Evolutionary conservation across 2,888 invertebrate genomes (phyloP).

Genomic region (Drosophila fulvimacula): DNA sequence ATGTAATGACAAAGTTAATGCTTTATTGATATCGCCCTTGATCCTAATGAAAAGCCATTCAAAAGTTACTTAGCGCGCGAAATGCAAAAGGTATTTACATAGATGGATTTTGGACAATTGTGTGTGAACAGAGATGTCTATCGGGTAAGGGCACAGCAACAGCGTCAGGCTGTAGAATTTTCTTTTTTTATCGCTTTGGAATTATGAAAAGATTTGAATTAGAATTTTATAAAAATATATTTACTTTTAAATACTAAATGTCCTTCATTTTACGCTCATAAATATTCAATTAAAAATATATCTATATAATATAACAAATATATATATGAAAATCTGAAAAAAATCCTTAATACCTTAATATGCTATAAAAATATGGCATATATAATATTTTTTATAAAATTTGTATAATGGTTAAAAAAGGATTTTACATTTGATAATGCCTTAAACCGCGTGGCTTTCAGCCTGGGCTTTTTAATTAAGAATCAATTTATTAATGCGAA

Average conservation of each 20-base stretch:
- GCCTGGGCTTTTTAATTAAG: conserved; percentile 57
- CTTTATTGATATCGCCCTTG: not conserved
- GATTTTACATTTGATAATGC: not conserved
- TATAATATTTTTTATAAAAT: not conserved
- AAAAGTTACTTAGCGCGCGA: not conserved
- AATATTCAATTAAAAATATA: not conserved
- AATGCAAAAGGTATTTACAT: not conserved
- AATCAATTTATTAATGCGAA: conserved; percentile 67
- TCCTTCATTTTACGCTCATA: not conserved
- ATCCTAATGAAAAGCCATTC: conserved; percentile 2
- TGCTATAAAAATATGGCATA: not conserved
- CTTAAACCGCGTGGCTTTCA: conserved; percentile 21
- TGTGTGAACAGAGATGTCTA: no score
- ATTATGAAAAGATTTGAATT: not conserved
- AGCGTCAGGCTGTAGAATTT: no score
- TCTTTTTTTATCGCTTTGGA: no score
- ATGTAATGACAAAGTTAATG: conserved; percentile 9
- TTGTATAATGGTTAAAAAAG: not conserved
- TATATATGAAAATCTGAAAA: not conserved
- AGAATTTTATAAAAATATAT: no score
- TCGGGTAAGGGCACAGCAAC: no score
- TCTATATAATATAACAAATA: not conserved
- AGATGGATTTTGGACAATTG: not conserved
- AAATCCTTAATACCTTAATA: not conserved
- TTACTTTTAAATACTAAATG: not conserved